Percentiles rank a stretch among this genome's conserved stretches.
These are phyloP conservation scores for Euborellia annulipes DNA, from an alignment of 1,140 invertebrate genomes.

Conservation along the genomic window DNA sequence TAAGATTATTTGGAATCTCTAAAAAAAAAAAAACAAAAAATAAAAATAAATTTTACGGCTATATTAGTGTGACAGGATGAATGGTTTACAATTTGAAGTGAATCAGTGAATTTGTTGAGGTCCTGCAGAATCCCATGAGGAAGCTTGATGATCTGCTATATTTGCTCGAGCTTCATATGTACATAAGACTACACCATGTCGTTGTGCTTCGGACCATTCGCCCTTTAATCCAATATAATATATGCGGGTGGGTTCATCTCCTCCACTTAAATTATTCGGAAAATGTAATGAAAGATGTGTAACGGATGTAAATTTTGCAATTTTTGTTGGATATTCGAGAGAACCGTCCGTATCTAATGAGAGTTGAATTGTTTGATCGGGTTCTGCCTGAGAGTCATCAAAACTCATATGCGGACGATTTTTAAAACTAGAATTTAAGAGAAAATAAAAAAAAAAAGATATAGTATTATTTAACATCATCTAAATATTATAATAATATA, in stretches of 20 bases:
- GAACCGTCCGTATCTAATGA: slow-evolving; percentile 57
- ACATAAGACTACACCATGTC: slow-evolving; percentile 78
- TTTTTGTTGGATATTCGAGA: slow-evolving; percentile 76
- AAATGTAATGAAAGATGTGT: slow-evolving; percentile 80
- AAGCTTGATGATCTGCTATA: slow-evolving; percentile 64
- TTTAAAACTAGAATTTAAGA: slow-evolving; percentile 53
- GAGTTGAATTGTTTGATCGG: slow-evolving; percentile 87
- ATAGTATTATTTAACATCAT: slow-evolving; percentile 4
- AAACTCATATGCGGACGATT: slow-evolving; percentile 88
- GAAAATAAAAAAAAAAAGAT: slow-evolving; percentile 1
- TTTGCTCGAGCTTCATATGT: slow-evolving; percentile 77
- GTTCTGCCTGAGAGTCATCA: slow-evolving; percentile 52
- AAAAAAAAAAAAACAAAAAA: no score
- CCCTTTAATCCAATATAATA: slow-evolving; percentile 92
- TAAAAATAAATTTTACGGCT: no score
- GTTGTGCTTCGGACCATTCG: slow-evolving; percentile 67
- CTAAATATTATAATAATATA: background rate
- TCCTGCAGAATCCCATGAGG: slow-evolving; percentile 40
- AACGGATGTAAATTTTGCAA: slow-evolving; percentile 80
- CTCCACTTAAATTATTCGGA: slow-evolving; percentile 55
- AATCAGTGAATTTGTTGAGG: slow-evolving; percentile 37
- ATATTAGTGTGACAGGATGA: no score
- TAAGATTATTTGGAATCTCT: no score
- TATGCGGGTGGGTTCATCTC: slow-evolving; percentile 61
- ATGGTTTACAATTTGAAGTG: background rate